phyloP scores from a whole-genome alignment of 2,113 vertebrate genomes.

The Baryphthengus martii region DNA sequence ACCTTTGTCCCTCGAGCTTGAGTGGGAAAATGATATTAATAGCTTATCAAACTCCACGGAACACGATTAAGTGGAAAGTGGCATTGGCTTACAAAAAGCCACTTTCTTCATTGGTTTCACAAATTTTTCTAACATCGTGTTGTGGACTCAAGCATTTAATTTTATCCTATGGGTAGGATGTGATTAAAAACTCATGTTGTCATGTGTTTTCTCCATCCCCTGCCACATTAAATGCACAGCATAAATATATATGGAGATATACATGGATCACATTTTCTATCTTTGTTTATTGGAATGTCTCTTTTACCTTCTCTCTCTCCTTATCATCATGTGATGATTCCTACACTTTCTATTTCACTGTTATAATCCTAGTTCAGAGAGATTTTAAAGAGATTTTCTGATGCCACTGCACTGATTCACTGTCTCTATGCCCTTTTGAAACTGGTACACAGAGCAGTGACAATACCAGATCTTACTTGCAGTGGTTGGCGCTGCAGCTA shows the following conservation, averaged over 20 bases:
- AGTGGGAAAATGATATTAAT: not conserved
- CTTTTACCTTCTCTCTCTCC: not conserved
- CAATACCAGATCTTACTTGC: not conserved
- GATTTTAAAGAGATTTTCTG: not conserved
- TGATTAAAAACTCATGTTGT: not conserved
- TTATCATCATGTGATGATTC: not conserved
- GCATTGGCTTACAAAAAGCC: not conserved
- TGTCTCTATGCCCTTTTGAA: not conserved
- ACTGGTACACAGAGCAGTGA: no score
- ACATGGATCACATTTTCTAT: accelerated
- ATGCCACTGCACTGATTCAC: not conserved
- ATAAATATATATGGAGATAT: not conserved
- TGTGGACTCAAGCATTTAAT: not conserved
- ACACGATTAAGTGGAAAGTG: not conserved
- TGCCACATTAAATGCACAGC: not conserved
- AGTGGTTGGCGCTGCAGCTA: not conserved
- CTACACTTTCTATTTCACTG: not conserved
- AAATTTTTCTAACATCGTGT: not conserved
- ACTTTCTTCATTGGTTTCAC: not conserved
- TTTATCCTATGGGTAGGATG: not conserved
- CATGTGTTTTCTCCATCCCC: not conserved
- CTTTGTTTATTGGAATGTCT: not conserved
- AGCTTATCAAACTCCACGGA: not conserved
- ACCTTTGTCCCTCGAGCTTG: not conserved
- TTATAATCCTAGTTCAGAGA: not conserved